A percentile compares a stretch with the other conserved stretches of the same genome.
These are phyloP conservation scores for Eupeodes latifasciatus DNA, from an alignment of 2,888 invertebrate genomes.

Conservation along the genomic window DNA sequence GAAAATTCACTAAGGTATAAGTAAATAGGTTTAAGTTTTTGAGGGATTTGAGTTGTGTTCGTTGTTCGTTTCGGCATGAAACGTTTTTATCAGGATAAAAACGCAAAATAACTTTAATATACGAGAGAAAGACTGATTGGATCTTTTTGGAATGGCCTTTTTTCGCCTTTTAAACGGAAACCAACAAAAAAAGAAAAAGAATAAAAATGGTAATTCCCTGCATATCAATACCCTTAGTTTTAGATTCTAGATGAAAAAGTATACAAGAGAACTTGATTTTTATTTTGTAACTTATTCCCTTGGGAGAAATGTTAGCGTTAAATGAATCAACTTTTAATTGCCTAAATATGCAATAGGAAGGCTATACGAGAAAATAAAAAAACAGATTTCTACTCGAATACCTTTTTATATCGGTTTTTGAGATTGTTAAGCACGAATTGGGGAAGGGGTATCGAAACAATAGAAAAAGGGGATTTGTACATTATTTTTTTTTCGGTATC, in stretches of 20 bases:
- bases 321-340: slow-evolving; percentile 71
- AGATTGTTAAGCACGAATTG: too few species aligned
- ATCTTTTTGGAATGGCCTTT: slow-evolving; percentile 8
- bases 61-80: slow-evolving; percentile 37
- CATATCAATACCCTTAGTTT: background rate
- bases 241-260: background rate
- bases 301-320: slow-evolving; percentile 53
- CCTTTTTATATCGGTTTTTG: too few species aligned
- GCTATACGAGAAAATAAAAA: background rate
- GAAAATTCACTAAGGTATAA: background rate
- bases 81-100: slow-evolving; percentile 54
- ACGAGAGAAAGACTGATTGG: slow-evolving; percentile 29
- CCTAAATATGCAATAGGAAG: slow-evolving; percentile 53
- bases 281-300: background rate
- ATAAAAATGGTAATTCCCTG: slow-evolving; percentile 21
- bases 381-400: too few species aligned
- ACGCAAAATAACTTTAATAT: slow-evolving; percentile 58
- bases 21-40: slow-evolving; percentile 45
- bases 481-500: too few species aligned
- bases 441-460: too few species aligned
- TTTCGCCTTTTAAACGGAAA: background rate
- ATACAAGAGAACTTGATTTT: background rate
- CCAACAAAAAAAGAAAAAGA: slow-evolving; percentile 26
- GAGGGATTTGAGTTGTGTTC: slow-evolving; percentile 53
- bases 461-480: too few species aligned